Percentiles rank a stretch among this genome's conserved stretches.
These are phyloP conservation scores for Drosophila anomalata DNA, from an alignment of 2,888 invertebrate genomes.

Conservation along the genomic window DNA sequence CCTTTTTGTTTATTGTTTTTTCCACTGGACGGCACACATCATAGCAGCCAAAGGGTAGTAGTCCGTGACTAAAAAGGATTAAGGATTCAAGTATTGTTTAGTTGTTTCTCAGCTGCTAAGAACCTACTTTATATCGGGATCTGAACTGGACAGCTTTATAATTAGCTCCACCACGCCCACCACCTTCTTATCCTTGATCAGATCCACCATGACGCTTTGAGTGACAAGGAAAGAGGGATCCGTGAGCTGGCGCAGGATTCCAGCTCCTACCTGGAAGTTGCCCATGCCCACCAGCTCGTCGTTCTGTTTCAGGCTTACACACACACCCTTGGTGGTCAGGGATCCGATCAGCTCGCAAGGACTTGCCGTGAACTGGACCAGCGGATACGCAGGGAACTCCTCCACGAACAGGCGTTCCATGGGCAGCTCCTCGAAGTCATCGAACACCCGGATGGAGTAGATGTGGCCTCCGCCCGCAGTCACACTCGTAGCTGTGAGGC, in stretches of 20 bases:
- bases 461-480: not conserved
- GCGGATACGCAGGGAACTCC: constrained; percentile 18
- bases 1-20: constrained; percentile 64
- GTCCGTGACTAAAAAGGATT: constrained; percentile 20
- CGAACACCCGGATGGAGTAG: constrained; percentile 41
- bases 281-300: constrained; percentile 53
- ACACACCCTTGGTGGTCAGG: constrained; percentile 44
- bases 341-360: constrained; percentile 58
- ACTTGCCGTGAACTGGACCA: constrained; percentile 47
- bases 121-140: constrained; percentile 69
- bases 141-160: constrained; percentile 57
- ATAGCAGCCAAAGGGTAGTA: constrained; percentile 52
- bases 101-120: not conserved
- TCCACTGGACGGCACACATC: constrained; percentile 65
- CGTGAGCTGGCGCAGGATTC: constrained; percentile 57
- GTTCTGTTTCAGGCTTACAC: constrained; percentile 34
- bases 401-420: constrained; percentile 35
- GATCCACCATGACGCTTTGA: constrained; percentile 48
- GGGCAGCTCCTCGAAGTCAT: constrained; percentile 45
- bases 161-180: constrained; percentile 58
- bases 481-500: not conserved
- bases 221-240: constrained; percentile 54
- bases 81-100: not conserved
- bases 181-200: constrained; percentile 25
- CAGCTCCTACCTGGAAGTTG: constrained; percentile 46